Conservation (phyloP, 2,888 invertebrate species). For the Ashinkailepas kermadecensis region DNA sequence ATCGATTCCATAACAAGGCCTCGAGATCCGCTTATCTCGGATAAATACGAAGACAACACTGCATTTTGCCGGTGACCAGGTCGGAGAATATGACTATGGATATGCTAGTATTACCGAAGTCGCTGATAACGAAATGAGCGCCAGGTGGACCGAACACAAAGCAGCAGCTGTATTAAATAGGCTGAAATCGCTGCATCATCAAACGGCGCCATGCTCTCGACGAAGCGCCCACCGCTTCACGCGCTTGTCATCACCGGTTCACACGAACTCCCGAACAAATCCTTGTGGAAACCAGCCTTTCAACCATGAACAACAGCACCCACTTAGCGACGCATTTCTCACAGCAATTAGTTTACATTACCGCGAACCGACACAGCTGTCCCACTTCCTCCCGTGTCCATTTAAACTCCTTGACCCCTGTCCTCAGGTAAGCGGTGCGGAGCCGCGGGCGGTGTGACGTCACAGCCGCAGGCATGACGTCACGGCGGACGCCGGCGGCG, state of each 20-base stretch:
- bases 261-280: not conserved
- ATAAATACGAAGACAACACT: no score
- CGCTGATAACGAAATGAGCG: not conserved
- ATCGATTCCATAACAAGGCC: no score
- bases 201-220: no score
- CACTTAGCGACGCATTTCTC: not conserved
- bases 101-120: no score
- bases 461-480: no score
- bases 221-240: not conserved
- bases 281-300: no score
- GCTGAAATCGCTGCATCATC: not conserved
- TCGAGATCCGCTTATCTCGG: no score
- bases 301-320: not conserved
- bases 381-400: not conserved
- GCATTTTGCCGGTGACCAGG: no score
- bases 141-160: not conserved
- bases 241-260: no score
- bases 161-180: not conserved
- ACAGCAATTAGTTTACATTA: conserved; percentile 16
- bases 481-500: not conserved
- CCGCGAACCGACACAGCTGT: not conserved
- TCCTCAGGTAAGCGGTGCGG: not conserved
- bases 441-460: not conserved
- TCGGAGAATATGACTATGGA: no score
- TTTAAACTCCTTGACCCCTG: conserved; percentile 18